These are phyloP conservation scores for Incurvaria masculella DNA, from an alignment of 2,888 invertebrate genomes.

Conservation along the genomic window DNA sequence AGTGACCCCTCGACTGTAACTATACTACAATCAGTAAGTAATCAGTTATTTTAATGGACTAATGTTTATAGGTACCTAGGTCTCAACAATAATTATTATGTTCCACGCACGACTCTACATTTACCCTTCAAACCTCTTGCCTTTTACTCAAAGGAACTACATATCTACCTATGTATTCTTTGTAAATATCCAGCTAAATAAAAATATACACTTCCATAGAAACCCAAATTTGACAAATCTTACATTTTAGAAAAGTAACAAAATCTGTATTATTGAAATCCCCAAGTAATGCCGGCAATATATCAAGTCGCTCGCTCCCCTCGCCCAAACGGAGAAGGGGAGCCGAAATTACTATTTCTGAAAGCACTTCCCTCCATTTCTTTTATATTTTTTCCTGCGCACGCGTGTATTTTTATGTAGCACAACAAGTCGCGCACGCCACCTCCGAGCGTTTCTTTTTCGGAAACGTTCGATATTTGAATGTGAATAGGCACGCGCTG, in stretches of 20 bases:
- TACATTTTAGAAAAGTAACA: slow-evolving; percentile 52
- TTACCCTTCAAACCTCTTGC: too few species aligned
- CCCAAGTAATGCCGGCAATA: slow-evolving; percentile 49
- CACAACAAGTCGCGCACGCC: slow-evolving; percentile 45
- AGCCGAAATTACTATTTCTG: slow-evolving; percentile 43
- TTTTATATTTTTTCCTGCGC: slow-evolving; percentile 49
- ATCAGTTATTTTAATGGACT: too few species aligned
- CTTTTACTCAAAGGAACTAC: too few species aligned
- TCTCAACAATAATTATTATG: too few species aligned
- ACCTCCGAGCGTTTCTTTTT: slow-evolving; percentile 28
- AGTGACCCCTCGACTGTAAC: too few species aligned
- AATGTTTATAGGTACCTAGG: too few species aligned
- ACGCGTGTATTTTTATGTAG: slow-evolving; percentile 38
- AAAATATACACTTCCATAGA: slow-evolving; percentile 20
- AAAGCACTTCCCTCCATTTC: slow-evolving; percentile 47
- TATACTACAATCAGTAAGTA: too few species aligned
- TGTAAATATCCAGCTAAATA: background rate
- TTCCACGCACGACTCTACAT: too few species aligned
- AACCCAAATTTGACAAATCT: slow-evolving; percentile 52
- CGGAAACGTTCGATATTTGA: slow-evolving; percentile 37
- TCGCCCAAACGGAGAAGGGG: slow-evolving; percentile 30
- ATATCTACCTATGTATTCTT: too few species aligned
- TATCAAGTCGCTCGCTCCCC: slow-evolving; percentile 47
- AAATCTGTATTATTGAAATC: slow-evolving; percentile 53
- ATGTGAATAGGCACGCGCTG: slow-evolving; percentile 32